Evolutionary conservation across 1,140 invertebrate genomes (phyloP).

Genomic region (Cataglyphis hispanica): DNA sequence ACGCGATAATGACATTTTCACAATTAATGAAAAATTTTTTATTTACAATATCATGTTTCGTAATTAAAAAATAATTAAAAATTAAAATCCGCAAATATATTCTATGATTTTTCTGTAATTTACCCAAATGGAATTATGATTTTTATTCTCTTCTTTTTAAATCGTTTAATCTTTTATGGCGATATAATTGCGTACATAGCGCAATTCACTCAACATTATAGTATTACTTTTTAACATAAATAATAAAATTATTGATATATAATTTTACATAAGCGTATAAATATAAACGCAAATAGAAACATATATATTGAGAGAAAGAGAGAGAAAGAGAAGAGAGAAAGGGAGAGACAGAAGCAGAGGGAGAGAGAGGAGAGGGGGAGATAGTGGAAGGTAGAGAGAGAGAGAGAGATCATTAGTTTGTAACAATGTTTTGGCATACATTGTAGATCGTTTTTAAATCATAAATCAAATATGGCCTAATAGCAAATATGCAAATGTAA

Average conservation of each 20-base stretch:
- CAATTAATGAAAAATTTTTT: not conserved
- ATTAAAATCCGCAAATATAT: constrained; percentile 11
- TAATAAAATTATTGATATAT: not conserved
- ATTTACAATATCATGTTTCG: not conserved
- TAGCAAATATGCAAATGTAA: constrained; percentile 7
- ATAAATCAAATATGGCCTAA: not conserved
- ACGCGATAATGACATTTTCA: too few species aligned
- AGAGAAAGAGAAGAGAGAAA: too few species aligned
- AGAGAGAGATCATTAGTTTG: not conserved
- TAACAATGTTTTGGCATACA: constrained; percentile 41
- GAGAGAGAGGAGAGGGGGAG: too few species aligned
- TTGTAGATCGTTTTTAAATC: constrained; percentile 47
- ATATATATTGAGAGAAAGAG: too few species aligned
- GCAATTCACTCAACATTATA: constrained; percentile 1
- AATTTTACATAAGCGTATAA: not conserved
- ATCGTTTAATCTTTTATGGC: not conserved
- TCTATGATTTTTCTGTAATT: constrained; percentile 41
- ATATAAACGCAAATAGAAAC: constrained; percentile 1
- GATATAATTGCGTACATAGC: not conserved
- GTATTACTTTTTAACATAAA: not conserved
- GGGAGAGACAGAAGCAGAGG: too few species aligned
- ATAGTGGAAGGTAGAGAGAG: too few species aligned
- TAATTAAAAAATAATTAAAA: not conserved
- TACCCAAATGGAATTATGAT: constrained; percentile 35
- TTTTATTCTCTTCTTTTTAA: constrained; percentile 30